Evolutionary conservation across 1,140 invertebrate genomes (phyloP).

Genomic region (Sarcophaga peregrina): DNA sequence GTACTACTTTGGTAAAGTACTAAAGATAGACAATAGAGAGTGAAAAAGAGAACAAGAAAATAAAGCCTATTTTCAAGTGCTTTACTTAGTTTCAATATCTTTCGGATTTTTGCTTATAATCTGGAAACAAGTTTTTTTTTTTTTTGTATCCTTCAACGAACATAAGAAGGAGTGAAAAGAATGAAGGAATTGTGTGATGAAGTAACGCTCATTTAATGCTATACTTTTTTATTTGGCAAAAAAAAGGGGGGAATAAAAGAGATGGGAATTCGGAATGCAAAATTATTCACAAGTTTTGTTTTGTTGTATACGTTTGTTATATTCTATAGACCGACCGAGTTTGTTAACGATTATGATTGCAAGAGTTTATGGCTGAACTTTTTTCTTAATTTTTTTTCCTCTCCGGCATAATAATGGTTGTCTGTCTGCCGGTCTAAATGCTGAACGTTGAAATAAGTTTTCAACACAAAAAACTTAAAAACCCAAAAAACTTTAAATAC

Average conservation of each 20-base stretch:
- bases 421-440: too few relatives aligned
- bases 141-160: too few relatives aligned
- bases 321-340: background rate
- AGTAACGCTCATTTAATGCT: background rate
- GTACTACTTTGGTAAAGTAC: background rate
- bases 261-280: background rate
- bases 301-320: background rate
- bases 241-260: background rate
- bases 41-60: too few relatives aligned
- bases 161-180: background rate
- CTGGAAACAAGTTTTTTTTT: background rate
- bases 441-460: too few relatives aligned
- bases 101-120: background rate
- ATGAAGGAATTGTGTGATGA: background rate
- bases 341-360: slow-evolving; percentile 40
- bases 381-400: background rate
- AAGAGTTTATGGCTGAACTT: background rate
- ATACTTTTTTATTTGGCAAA: background rate
- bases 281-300: background rate
- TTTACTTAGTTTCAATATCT: background rate
- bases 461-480: too few relatives aligned
- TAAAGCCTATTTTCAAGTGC: slow-evolving; percentile 15
- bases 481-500: too few relatives aligned
- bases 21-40: background rate
- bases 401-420: background rate